These are phyloP conservation scores for Plectropomus leopardus DNA, from an alignment of 2,113 vertebrate species.

Conservation along the genomic window DNA sequence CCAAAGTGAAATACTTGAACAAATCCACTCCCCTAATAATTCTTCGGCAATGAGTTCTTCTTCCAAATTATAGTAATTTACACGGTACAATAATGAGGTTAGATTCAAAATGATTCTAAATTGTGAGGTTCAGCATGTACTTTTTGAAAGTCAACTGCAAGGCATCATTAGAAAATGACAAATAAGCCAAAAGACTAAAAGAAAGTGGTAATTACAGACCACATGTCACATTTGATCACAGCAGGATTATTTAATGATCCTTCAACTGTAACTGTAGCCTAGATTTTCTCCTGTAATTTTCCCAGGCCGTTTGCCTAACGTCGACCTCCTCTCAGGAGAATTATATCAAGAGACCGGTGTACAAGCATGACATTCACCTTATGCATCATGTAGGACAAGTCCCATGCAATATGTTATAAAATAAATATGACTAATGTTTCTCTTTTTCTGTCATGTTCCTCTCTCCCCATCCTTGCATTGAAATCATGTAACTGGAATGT, in stretches of 20 bases:
- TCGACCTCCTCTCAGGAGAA: background rate
- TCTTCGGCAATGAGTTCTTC: constrained; percentile 38
- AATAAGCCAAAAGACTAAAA: constrained; percentile 38
- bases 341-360: constrained; percentile 9
- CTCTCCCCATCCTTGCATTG: constrained; percentile 3
- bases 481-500: constrained; percentile 57
- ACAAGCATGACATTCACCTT: constrained; percentile 27
- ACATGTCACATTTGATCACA: constrained; percentile 18
- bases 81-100: constrained; percentile 44
- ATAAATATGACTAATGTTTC: constrained; percentile 49
- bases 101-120: constrained; percentile 45
- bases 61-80: constrained; percentile 60
- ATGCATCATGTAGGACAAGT: constrained; percentile 33
- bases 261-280: background rate
- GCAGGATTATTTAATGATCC: constrained; percentile 18
- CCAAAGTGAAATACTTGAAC: constrained; percentile 59
- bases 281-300: background rate
- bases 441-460: constrained; percentile 34
- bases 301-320: background rate
- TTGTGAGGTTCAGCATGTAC: constrained; percentile 19
- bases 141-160: constrained; percentile 49
- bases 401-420: constrained; percentile 47
- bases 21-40: constrained; percentile 45
- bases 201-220: constrained; percentile 32
- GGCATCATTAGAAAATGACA: constrained; percentile 34